phyloP scores from a whole-genome alignment of 2,888 invertebrate species.

The Hirtodrosophila confusa region DNA sequence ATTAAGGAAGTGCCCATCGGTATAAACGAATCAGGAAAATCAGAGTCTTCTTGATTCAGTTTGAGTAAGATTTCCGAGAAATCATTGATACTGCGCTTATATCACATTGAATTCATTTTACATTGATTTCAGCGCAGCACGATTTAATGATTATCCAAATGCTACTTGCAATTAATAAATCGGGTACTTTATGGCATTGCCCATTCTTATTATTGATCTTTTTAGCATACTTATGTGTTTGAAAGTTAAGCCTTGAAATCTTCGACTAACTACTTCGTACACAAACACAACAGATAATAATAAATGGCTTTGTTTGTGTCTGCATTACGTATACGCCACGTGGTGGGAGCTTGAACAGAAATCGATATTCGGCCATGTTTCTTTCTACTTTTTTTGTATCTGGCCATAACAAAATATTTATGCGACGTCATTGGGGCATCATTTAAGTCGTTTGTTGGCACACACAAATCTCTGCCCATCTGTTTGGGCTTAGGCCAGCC shows the following conservation, averaged over 20 bases:
- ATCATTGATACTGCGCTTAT: too few species aligned
- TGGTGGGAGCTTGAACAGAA: constrained; percentile 34
- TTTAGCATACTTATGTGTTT: constrained; percentile 5
- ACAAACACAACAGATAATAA: constrained; percentile 43
- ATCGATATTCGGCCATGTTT: constrained; percentile 70
- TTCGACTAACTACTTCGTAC: not conserved
- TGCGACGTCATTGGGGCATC: constrained; percentile 75
- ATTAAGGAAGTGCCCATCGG: not conserved
- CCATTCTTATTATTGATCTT: not conserved
- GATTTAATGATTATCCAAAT: not conserved
- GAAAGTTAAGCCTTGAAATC: not conserved
- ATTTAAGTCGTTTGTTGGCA: constrained; percentile 62
- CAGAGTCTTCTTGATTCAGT: too few species aligned
- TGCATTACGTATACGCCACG: constrained; percentile 65
- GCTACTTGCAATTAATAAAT: constrained; percentile 6
- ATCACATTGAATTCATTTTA: not conserved
- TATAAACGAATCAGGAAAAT: too few species aligned
- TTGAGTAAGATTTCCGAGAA: too few species aligned
- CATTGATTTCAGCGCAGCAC: not conserved
- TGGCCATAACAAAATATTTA: constrained; percentile 70
- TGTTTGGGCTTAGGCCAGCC: constrained; percentile 67
- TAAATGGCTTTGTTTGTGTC: constrained; percentile 61
- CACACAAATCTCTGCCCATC: constrained; percentile 62
- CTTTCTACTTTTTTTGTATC: constrained; percentile 31
- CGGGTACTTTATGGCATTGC: constrained; percentile 4